Percentiles rank a stretch among this genome's conserved stretches.
phyloP scores from a whole-genome alignment of 2,797 vertebrate genomes.

The Craterocephalus amniculus region DNA sequence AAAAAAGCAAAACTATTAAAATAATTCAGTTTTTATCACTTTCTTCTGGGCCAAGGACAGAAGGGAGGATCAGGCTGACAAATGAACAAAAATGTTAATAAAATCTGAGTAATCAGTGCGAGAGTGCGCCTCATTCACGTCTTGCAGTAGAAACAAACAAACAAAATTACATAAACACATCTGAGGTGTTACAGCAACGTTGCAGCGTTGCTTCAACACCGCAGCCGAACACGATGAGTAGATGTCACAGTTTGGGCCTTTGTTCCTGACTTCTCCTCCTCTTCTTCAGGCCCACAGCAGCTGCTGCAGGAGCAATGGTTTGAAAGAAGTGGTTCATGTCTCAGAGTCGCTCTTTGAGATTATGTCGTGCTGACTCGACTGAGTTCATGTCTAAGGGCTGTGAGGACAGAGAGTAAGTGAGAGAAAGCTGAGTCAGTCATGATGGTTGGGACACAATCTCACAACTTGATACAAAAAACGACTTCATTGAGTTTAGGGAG shows the following conservation, averaged over 20 bases:
- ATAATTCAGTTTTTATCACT: conserved; percentile 59
- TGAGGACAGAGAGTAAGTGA: conserved; percentile 28
- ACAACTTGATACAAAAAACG: neutral
- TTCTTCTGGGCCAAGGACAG: conserved; percentile 61
- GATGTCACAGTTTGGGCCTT: conserved; percentile 80
- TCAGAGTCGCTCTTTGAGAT: conserved; percentile 73
- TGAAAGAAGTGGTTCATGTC: conserved; percentile 59
- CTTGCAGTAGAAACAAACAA: conserved; percentile 52
- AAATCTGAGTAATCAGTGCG: conserved; percentile 76
- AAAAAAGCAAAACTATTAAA: conserved; percentile 77
- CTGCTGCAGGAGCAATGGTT: conserved; percentile 72
- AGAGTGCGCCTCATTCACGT: conserved; percentile 61
- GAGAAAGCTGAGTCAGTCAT: conserved; percentile 7
- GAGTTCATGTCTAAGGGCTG: conserved; percentile 99
- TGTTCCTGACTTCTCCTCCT: conserved; percentile 52
- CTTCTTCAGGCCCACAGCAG: conserved; percentile 75
- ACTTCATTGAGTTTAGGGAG: neutral
- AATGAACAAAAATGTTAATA: conserved; percentile 82
- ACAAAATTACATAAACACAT: conserved; percentile 64
- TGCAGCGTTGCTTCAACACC: conserved; percentile 68
- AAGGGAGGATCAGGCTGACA: conserved; percentile 49
- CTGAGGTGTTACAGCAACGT: conserved; percentile 63
- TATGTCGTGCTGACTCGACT: conserved; percentile 98
- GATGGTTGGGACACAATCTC: neutral
- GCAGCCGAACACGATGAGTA: conserved; percentile 66